Evolutionary conservation across 2,797 vertebrate species (phyloP).

Genomic region (Dromococcyx pavoninus): DNA sequence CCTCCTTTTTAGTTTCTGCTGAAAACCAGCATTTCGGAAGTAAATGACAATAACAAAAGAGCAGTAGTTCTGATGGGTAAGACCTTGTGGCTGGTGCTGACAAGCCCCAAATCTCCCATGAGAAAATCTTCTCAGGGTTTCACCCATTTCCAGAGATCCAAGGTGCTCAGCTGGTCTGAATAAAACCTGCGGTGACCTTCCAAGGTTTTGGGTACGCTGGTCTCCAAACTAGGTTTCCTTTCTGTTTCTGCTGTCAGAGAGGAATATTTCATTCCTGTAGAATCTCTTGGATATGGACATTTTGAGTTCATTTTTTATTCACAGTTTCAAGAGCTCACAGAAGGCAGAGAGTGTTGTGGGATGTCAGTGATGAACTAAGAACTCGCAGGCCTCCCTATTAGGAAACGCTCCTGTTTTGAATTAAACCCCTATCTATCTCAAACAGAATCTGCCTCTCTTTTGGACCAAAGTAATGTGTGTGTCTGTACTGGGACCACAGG

Average conservation of each 20-base stretch:
- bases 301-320: neutral
- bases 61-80: neutral
- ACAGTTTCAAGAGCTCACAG: fast-evolving
- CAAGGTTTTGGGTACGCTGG: neutral
- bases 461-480: neutral
- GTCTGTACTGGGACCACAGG: neutral
- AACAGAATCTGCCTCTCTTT: neutral
- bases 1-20: constrained; percentile 2
- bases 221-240: neutral
- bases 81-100: fast-evolving
- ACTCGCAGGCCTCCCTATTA: neutral
- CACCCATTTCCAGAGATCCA: neutral
- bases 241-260: neutral
- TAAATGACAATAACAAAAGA: neutral
- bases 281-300: neutral
- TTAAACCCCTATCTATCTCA: neutral
- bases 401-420: neutral
- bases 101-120: neutral
- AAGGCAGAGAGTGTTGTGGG: neutral
- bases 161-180: neutral
- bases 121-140: neutral
- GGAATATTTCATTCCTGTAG: neutral
- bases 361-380: neutral
- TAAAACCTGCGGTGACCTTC: neutral
- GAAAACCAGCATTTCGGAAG: neutral